A percentile compares a stretch with the other conserved stretches of the same genome.
Conservation (phyloP, 2,113 vertebrate species). For the Leucosticte australis region DNA sequence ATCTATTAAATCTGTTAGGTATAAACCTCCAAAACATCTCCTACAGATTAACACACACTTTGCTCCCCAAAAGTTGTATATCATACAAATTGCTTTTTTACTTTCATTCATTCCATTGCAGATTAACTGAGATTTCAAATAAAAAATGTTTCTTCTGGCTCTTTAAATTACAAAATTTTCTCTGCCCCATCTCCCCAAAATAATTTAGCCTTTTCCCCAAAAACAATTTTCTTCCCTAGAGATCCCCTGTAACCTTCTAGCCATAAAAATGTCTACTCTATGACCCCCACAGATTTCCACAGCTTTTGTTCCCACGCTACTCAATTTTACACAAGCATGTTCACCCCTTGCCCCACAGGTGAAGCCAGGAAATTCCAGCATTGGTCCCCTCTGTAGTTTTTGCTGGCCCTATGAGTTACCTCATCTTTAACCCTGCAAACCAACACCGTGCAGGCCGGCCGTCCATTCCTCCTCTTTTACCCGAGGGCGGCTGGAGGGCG, state of each 20-base stretch:
- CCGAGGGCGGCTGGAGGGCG: too few relatives aligned
- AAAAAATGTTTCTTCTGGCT: not conserved
- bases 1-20: rapidly evolving
- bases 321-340: too few relatives aligned
- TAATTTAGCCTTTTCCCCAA: too few relatives aligned
- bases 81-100: not conserved
- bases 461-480: too few relatives aligned
- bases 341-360: too few relatives aligned
- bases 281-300: not conserved
- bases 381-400: too few relatives aligned
- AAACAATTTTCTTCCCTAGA: not conserved
- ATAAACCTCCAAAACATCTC: not conserved
- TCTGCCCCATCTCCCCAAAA: not conserved
- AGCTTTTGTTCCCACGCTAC: too few relatives aligned
- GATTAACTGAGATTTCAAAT: not conserved
- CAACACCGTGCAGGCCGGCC: too few relatives aligned
- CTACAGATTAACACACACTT: not conserved
- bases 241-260: not conserved
- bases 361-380: too few relatives aligned
- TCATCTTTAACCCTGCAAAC: too few relatives aligned
- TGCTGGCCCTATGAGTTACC: too few relatives aligned
- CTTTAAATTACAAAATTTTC: not conserved
- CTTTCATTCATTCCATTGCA: too few relatives aligned
- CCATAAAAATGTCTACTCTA: not conserved
- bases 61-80: not conserved